phyloP scores from a whole-genome alignment of 2,113 vertebrate genomes.

The Balaeniceps rex region DNA sequence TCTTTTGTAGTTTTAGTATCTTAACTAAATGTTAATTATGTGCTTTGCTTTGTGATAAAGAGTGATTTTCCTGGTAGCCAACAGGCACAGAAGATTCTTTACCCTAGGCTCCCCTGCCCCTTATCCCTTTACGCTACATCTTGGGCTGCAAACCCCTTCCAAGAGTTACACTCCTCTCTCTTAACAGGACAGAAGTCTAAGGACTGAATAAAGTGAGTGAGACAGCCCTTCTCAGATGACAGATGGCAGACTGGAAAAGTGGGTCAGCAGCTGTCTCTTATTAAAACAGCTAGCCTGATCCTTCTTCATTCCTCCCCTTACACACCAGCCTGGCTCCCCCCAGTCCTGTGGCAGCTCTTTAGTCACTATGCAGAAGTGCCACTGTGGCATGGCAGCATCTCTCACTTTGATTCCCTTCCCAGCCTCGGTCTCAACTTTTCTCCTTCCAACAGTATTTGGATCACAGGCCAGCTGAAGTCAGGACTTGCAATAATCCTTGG shows the following conservation, averaged over 20 bases:
- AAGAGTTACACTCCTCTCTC: not conserved
- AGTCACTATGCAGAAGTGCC: not conserved
- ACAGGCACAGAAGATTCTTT: not conserved
- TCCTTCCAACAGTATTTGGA: not conserved
- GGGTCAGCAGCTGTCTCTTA: not conserved
- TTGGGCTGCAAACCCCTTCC: not conserved
- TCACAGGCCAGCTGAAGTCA: not conserved
- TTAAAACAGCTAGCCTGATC: not conserved
- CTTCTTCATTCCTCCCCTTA: not conserved
- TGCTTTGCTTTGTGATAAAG: not conserved
- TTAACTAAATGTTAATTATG: not conserved
- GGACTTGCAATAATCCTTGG: not conserved
- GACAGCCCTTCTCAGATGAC: not conserved
- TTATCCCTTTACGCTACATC: not conserved
- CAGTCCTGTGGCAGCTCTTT: not conserved
- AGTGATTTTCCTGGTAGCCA: not conserved
- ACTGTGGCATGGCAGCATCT: not conserved
- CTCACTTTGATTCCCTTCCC: not conserved
- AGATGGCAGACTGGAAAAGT: not conserved
- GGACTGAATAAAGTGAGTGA: not conserved
- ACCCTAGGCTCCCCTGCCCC: not conserved
- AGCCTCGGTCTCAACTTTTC: not conserved
- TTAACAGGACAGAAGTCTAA: not conserved
- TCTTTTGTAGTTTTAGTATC: not conserved
- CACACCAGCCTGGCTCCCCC: not conserved